A percentile compares a stretch with the other conserved stretches of the same genome.
phyloP scores from a whole-genome alignment of 2,113 vertebrate genomes.

The Struthio camelus region DNA sequence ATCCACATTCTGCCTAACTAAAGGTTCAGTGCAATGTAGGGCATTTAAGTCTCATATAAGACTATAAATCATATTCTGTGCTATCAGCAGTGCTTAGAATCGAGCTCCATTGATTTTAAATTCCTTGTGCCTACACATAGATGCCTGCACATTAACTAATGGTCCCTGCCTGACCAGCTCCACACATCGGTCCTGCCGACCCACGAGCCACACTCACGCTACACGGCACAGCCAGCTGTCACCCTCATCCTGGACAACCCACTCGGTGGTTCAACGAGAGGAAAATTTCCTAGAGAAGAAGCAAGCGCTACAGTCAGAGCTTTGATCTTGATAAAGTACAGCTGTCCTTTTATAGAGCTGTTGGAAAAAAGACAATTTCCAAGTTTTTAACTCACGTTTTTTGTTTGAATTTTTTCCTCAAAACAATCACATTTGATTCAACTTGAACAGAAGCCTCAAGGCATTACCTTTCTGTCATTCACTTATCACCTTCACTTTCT shows the following conservation, averaged over 20 bases:
- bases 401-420: not conserved
- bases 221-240: not conserved
- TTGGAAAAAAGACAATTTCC: not conserved
- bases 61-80: not conserved
- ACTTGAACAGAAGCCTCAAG: not conserved
- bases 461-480: not conserved
- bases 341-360: not conserved
- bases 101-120: not conserved
- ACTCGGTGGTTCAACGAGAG: not conserved
- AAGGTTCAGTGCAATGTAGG: not conserved
- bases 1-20: not conserved
- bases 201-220: not conserved
- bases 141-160: fast-evolving
- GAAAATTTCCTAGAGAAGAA: fast-evolving
- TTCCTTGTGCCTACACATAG: not conserved
- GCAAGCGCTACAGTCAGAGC: not conserved
- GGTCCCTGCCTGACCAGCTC: not conserved
- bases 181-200: not conserved
- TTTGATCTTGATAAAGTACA: fast-evolving
- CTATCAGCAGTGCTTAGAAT: not conserved
- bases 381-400: not conserved
- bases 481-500: fast-evolving
- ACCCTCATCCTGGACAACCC: not conserved
- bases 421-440: fast-evolving
- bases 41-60: not conserved